Evolutionary conservation across 2,113 vertebrate species (phyloP), one percentile per base, ranked within the genome.

Genomic region (Jaculus jaculus): DNA sequence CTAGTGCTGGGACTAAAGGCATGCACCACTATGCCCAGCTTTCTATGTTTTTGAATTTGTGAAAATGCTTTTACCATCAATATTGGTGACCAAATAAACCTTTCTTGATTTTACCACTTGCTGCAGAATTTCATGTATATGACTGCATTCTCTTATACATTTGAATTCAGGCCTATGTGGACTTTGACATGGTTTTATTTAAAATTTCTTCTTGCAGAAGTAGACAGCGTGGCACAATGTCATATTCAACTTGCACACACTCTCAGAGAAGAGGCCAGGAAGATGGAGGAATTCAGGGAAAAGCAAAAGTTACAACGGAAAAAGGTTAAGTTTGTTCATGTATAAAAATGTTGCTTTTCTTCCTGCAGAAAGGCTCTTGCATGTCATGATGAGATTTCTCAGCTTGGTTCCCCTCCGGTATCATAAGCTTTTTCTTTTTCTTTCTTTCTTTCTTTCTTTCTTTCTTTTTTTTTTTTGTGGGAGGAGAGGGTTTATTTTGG

Each of bases 261-360:
- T 23, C 97, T 99, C 87, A 98, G 98, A 69, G 99, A 99, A 20
- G 99, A 99, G 94, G 99, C 98, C 10, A 99, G 98, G 94, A 99
- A 98, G 94, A 98, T 99, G 97, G 99, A 99, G 68, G 99, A 99
- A 16, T 99, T 99, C 97, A 98, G 98, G 96, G 99, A 99, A 96
- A 99, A 98, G 91, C 99, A 99, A 92, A 99, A 99, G 91, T 98
- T 98, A 34, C 97, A 98, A 17, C 97, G 98, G 79, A 99, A 99
- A 72, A 99, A 98, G 98, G 99, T 99, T 58, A 21, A 95, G 24
- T 63, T 82, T 60, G 5, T 10, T 2, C 28, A 3, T 65, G 32
- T 84, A 15, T 77, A 51, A 72, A 72, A 2, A 21, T 34, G 12
- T 84, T 37, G 34, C n/a, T 23, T 51, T 84, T 78, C 68, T 37